Base-by-base conservation (phyloP, 2,888 invertebrate genomes). In the Sinhomidia bicolor region DNA sequence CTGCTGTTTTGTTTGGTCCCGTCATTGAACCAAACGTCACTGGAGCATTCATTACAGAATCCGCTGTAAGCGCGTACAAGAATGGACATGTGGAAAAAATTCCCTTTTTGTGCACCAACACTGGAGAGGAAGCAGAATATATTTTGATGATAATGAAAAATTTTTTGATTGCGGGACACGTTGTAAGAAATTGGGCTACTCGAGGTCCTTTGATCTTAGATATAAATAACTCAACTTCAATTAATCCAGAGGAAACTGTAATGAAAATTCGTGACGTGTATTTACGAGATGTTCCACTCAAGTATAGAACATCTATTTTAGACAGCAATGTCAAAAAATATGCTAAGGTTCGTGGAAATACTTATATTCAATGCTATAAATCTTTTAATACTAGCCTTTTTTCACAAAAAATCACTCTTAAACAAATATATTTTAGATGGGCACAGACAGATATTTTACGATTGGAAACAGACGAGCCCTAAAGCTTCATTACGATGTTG, bases 1-100 rank as follows among this genome's bases (percentile, higher is more conserved):
- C 91, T 10, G 79, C 88, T n/a, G 89, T 89, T 0, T 68, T 91
- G 1, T 89, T 90, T 47, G 62, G 83, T n/a, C 90, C 90, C 7
- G 80, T 86, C 1, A 81, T 91, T 36, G 90, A 91, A 57, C 84
- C 88, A n/a, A 68, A 90, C 23, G 36, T 78, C 6, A 54, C 88
- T 0, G 88, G 83, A 1, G 90, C 91, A 0, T 89, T 90, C 68
- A 20, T 91, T 0, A 85, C 89, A 1, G 89, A 85, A 29, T 83
- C 78, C n/a, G 78, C 90, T 9, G 90, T 89, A 51, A 57, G 79
- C n/a, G 81, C 82, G 10, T 91, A 90, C 54, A 41, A 10, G n/a
- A 86, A 86, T 29, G 88, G 88, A n/a, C 26, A 81, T 10, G 89
- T 89, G 0, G 87, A 88, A 1, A 86, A 83, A 65, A 89, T 90